These are phyloP conservation scores for Phytoseiulus persimilis DNA, from an alignment of 2,888 invertebrate species.

Conservation along the genomic window DNA sequence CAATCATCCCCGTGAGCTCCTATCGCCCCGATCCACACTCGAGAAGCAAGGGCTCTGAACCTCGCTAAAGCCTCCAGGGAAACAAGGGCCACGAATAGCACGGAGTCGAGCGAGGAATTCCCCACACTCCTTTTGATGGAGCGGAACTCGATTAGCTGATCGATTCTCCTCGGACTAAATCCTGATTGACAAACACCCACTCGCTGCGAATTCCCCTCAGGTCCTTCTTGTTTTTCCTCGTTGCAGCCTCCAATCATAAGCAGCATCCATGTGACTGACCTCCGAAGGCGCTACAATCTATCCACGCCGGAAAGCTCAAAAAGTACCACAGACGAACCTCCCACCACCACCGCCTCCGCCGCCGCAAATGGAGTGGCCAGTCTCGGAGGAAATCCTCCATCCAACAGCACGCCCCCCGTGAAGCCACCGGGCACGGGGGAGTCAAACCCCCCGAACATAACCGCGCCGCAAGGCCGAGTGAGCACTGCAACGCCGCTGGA, in stretches of 20 bases:
- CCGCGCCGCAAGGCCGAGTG: background rate
- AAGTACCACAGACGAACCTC: background rate
- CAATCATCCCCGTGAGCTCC: too few species aligned
- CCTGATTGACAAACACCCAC: background rate
- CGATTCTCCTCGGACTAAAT: background rate
- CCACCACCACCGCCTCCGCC: background rate
- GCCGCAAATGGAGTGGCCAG: background rate
- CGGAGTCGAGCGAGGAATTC: background rate
- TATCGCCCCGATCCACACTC: too few species aligned
- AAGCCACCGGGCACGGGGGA: background rate
- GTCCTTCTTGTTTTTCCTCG: background rate
- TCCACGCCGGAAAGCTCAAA: background rate
- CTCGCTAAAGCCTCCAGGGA: background rate
- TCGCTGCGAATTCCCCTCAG: background rate
- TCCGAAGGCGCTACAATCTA: slow-evolving; percentile 20
- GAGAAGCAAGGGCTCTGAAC: too few species aligned
- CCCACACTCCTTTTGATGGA: background rate
- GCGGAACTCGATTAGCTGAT: background rate
- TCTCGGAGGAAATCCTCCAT: background rate
- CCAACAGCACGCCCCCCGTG: background rate
- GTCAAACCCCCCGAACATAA: background rate
- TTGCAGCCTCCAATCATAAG: slow-evolving; percentile 31
- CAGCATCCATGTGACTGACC: slow-evolving; percentile 35
- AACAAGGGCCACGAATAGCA: background rate
- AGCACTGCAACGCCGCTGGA: slow-evolving; percentile 1